These are phyloP conservation scores for Chaetodon trifascialis DNA, from an alignment of 2,113 vertebrate genomes.

Conservation along the genomic window DNA sequence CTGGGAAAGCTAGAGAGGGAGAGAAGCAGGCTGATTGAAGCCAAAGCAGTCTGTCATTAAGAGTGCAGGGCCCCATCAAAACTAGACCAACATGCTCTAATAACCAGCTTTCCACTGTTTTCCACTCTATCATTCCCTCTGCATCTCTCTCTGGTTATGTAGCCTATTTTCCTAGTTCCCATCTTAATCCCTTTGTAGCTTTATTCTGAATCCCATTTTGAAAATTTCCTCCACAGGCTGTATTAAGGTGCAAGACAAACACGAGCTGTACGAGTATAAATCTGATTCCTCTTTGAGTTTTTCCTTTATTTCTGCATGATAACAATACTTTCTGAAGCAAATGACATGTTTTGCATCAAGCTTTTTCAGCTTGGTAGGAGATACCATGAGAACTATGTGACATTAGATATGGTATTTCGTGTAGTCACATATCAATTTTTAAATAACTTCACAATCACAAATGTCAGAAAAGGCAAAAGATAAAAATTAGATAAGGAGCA, in stretches of 20 bases:
- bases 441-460: too few relatives aligned
- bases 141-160: not conserved
- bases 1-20: constrained; percentile 35
- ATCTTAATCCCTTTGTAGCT: not conserved
- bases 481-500: too few relatives aligned
- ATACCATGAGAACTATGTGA: too few relatives aligned
- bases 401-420: too few relatives aligned
- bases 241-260: not conserved
- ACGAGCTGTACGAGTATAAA: not conserved
- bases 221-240: not conserved
- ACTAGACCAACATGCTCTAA: constrained; percentile 54
- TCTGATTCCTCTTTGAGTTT: not conserved
- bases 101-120: constrained; percentile 37
- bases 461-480: too few relatives aligned
- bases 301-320: not conserved
- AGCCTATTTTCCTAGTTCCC: not conserved
- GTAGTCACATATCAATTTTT: too few relatives aligned
- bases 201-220: not conserved
- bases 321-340: too few relatives aligned
- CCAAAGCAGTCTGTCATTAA: constrained; percentile 36
- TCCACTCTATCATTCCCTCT: not conserved
- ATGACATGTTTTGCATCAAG: not conserved
- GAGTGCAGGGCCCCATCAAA: constrained; percentile 25
- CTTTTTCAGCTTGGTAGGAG: not conserved
- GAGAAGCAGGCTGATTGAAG: constrained; percentile 30